These are phyloP conservation scores for Anthonomus grandis DNA, from an alignment of 1,140 invertebrate genomes.

Conservation along the genomic window DNA sequence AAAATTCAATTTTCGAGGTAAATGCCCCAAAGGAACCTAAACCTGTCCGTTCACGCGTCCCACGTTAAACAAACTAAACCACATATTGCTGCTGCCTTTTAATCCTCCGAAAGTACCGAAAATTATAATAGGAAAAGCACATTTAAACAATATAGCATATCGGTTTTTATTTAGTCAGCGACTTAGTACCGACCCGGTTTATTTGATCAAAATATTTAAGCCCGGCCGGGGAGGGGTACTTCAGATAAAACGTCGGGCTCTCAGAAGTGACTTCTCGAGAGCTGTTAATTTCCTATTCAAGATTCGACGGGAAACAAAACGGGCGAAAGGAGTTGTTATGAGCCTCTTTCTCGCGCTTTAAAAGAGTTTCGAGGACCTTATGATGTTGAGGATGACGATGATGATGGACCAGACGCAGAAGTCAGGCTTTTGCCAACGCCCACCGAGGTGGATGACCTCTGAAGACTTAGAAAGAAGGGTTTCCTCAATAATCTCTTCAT, in stretches of 20 bases:
- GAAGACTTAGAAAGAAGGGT: no score
- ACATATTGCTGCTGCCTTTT: background rate
- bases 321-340: slow-evolving; percentile 18
- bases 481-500: no score
- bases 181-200: slow-evolving; percentile 1
- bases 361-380: background rate
- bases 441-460: no score
- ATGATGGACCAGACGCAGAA: background rate
- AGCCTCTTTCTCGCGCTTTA: background rate
- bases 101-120: no score
- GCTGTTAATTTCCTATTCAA: slow-evolving; percentile 24
- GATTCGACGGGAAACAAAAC: slow-evolving; percentile 21
- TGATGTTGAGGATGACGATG: background rate
- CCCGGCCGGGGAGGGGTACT: slow-evolving; percentile 5
- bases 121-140: slow-evolving; percentile 12
- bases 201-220: slow-evolving; percentile 21
- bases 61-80: background rate
- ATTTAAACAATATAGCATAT: slow-evolving; percentile 21
- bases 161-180: slow-evolving; percentile 5
- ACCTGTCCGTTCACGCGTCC: background rate
- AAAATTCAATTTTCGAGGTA: background rate
- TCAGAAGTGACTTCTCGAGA: slow-evolving; percentile 23
- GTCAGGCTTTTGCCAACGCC: no score
- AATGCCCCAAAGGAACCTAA: background rate
- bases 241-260: slow-evolving; percentile 16